phyloP scores from a whole-genome alignment of 2,797 vertebrate species.

The Valencia hispanica region DNA sequence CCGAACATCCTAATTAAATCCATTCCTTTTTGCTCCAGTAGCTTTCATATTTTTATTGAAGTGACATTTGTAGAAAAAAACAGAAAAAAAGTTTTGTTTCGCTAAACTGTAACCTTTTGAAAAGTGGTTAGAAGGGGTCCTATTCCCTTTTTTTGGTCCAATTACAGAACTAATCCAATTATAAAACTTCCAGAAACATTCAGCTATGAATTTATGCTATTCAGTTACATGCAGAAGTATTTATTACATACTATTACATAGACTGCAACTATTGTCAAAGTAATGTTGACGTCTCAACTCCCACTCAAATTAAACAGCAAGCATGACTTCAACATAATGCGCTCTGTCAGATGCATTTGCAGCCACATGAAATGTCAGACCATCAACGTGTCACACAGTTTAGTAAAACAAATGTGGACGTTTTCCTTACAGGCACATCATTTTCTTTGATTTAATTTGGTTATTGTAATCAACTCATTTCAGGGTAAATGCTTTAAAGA shows the following conservation, averaged over 20 bases:
- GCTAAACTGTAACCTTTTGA: background rate
- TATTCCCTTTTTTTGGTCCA: background rate
- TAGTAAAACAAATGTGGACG: background rate
- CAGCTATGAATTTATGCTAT: background rate
- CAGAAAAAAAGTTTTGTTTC: background rate
- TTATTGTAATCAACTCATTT: background rate
- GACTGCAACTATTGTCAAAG: background rate
- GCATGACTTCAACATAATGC: background rate
- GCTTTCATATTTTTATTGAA: constrained; percentile 1
- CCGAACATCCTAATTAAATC: constrained; percentile 4
- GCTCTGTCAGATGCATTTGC: background rate
- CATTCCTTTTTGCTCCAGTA: background rate
- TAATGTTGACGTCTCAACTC: background rate
- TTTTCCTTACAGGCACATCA: background rate
- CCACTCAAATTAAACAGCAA: background rate
- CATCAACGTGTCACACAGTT: background rate
- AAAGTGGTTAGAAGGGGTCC: background rate
- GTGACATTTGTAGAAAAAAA: background rate
- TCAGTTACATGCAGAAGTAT: background rate
- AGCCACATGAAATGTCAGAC: background rate
- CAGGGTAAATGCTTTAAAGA: background rate
- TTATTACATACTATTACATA: too few species aligned
- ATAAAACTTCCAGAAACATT: background rate
- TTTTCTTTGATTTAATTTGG: background rate
- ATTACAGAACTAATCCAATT: constrained; percentile 4